Base-by-base conservation (phyloP, 2,888 invertebrate species). In the Lacanobia oleracea region DNA sequence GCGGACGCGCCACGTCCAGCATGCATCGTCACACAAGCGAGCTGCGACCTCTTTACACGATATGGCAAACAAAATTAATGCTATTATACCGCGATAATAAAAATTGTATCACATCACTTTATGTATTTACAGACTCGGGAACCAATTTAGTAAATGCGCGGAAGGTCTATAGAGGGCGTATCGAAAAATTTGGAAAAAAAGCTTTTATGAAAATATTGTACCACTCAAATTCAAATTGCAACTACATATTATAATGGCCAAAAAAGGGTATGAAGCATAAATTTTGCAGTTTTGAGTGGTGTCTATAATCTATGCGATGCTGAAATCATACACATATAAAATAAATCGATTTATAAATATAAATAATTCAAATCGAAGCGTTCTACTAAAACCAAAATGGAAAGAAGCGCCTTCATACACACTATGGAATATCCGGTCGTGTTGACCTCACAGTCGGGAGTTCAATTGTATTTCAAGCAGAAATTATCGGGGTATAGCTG, bases 281-380 rank as follows among this genome's bases (percentile, higher is more conserved):
- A 90, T 91, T 92, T 92, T 92, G 91, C 91, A 89, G 86, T 85
- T 88, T 86, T 87, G 88, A 89, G 91, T 93, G 93, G 91, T 81
- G 88, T 90, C 89, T 92, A 93, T 83, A 84, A 81, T 90, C 93
- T 93, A 94, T 93, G 93, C 92, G 85, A 88, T 93, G 93, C 93
- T 92, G 91, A 88, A 93, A 94, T 92, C 88, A 90, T 94, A 94
- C 91, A 94, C 93, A 94, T 93, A 94, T 92, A 92, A 89, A 86
- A 90, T 91, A 90, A 90, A 89, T 88, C 86, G 87, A 89, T 86
- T 43, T 74, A 87, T 88, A 89, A 84, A 89, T 89, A 92, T 90
- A 93, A 91, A 93, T 90, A 92, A 88, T 84, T 82, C 56, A 87
- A 88, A 85, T 90, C 88, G 86, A 95, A 95, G 94, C 94, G 82